Evolutionary conservation across 2,797 vertebrate species (phyloP).

Genomic region (Mastacembelus armatus): DNA sequence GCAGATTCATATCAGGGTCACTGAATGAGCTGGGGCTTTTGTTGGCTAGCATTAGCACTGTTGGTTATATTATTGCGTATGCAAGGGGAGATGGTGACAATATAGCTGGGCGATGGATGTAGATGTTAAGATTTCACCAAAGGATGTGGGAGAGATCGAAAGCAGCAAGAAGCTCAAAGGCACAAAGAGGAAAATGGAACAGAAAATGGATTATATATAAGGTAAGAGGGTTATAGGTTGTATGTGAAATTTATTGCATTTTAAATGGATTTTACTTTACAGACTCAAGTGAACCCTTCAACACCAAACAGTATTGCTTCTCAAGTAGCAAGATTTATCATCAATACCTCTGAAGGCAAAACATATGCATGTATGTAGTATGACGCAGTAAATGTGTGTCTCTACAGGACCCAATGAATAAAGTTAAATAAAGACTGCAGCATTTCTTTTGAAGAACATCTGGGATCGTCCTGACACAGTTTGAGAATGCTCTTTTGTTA

Average conservation of each 20-base stretch:
- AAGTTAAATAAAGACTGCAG: no score
- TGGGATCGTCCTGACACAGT: no score
- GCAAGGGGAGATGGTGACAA: slow-evolving; percentile 50
- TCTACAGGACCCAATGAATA: no score
- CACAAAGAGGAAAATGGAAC: slow-evolving; percentile 6
- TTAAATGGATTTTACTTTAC: slow-evolving; percentile 37
- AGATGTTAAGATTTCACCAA: slow-evolving; percentile 50
- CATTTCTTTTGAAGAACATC: no score
- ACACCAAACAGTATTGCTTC: slow-evolving; percentile 14
- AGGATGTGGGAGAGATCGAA: slow-evolving; percentile 19
- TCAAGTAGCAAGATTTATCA: slow-evolving; percentile 17
- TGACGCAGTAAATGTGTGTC: not conserved
- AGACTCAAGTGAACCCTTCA: slow-evolving; percentile 13
- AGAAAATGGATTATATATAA: not conserved
- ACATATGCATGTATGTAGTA: not conserved
- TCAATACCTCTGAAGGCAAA: slow-evolving; percentile 26
- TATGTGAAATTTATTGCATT: slow-evolving; percentile 22
- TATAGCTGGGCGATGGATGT: slow-evolving; percentile 57
- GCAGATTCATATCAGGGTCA: slow-evolving; percentile 78
- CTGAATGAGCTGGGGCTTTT: slow-evolving; percentile 65
- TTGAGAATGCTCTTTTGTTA: no score
- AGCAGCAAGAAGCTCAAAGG: slow-evolving; percentile 17
- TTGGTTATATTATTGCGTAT: slow-evolving; percentile 62
- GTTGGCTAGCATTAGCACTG: slow-evolving; percentile 52
- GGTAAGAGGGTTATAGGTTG: not conserved